Percentiles rank a stretch among this genome's conserved stretches.
Evolutionary conservation across 2,888 invertebrate genomes (phyloP).

Genomic region (Cinara cedri): DNA sequence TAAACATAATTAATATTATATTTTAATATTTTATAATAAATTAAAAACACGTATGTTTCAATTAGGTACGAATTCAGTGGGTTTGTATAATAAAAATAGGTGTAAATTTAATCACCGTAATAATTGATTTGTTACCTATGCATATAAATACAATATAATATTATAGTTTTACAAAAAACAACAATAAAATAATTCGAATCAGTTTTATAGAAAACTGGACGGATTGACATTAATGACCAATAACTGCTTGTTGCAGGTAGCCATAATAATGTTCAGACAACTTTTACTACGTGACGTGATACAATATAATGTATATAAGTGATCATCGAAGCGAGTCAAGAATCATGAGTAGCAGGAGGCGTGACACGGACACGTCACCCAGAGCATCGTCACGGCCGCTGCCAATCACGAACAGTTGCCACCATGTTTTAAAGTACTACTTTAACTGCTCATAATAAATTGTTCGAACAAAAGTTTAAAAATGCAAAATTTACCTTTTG

Average conservation of each 20-base stretch:
- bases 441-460: conserved; percentile 15
- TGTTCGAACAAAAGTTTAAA: background rate
- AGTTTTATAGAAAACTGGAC: background rate
- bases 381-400: conserved; percentile 28
- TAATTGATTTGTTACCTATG: no score
- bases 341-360: conserved; percentile 39
- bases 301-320: background rate
- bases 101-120: no score
- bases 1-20: no score
- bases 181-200: background rate
- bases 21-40: no score
- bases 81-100: no score
- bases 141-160: no score
- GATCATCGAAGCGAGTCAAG: conserved; percentile 38
- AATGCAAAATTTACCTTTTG: background rate
- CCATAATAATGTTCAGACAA: background rate
- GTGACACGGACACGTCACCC: conserved; percentile 40
- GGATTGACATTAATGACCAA: background rate
- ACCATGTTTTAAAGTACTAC: conserved; percentile 37
- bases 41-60: no score
- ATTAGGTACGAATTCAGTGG: no score
- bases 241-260: conserved; percentile 9
- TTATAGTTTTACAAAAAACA: background rate
- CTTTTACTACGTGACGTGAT: conserved; percentile 28
- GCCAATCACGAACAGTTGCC: conserved; percentile 51